Evolutionary conservation across 1,140 invertebrate genomes (phyloP).

Genomic region (Tetragnatha versicolor): DNA sequence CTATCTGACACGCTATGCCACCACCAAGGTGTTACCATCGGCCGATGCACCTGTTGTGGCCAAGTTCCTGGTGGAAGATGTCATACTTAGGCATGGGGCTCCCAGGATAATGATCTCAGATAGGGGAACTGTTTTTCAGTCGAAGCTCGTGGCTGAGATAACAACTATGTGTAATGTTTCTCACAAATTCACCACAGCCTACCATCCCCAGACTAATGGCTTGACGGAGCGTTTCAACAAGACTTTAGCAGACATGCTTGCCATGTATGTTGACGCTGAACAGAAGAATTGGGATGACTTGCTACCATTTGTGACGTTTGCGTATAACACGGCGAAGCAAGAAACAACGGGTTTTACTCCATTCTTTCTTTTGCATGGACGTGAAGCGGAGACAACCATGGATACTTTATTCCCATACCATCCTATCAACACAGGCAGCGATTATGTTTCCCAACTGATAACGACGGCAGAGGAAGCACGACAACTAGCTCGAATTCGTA

Average conservation of each 20-base stretch:
- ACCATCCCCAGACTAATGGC: conserved; percentile 11
- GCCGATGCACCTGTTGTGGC: background rate
- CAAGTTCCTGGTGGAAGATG: too few relatives aligned
- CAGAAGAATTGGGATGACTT: conserved; percentile 4
- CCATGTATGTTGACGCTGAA: background rate
- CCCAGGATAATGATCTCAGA: too few relatives aligned
- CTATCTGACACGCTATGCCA: background rate
- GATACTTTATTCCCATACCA: background rate
- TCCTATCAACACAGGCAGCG: background rate
- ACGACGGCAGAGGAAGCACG: background rate
- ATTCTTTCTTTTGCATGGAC: background rate
- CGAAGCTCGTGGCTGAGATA: background rate
- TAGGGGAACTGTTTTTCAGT: too few relatives aligned
- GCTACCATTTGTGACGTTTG: background rate
- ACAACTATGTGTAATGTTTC: background rate
- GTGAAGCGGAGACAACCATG: background rate
- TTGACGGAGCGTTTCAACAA: conserved; percentile 17
- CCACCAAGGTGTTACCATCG: background rate
- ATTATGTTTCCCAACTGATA: background rate
- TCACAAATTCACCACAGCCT: background rate
- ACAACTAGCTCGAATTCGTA: background rate
- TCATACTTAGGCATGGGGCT: too few relatives aligned
- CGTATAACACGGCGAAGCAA: background rate
- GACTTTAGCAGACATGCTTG: conserved; percentile 1
- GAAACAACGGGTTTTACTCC: background rate